Conservation (phyloP, 2,888 invertebrate species). For the Lutraria lutraria region DNA sequence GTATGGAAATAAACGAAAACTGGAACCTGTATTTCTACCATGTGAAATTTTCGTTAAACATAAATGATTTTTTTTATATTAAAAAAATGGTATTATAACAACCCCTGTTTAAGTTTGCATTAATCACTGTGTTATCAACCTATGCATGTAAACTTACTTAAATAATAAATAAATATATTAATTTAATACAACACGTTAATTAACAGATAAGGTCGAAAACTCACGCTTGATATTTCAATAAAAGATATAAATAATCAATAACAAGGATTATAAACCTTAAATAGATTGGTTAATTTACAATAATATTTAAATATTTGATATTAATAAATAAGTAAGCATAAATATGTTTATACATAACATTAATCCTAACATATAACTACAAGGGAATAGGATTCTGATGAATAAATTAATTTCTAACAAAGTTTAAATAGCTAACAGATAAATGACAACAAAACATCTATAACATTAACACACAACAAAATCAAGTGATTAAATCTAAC, state of each 20-base stretch:
- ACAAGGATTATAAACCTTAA: background rate
- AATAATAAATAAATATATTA: constrained; percentile 15
- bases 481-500: constrained; percentile 9
- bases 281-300: background rate
- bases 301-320: background rate
- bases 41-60: no score
- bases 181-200: background rate
- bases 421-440: background rate
- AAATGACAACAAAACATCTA: background rate
- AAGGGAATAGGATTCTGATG: background rate
- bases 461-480: constrained; percentile 8
- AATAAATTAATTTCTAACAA: constrained; percentile 19
- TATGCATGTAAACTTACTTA: background rate
- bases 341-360: constrained; percentile 9
- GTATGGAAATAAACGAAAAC: no score
- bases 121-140: background rate
- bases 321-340: constrained; percentile 8
- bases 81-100: no score
- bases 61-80: no score
- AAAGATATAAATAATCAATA: background rate
- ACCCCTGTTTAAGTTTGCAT: no score
- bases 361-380: constrained; percentile 5
- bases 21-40: no score
- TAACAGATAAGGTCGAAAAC: background rate
- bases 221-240: background rate